Conservation (phyloP, 2,888 invertebrate species). For the Torymus tubicola region DNA sequence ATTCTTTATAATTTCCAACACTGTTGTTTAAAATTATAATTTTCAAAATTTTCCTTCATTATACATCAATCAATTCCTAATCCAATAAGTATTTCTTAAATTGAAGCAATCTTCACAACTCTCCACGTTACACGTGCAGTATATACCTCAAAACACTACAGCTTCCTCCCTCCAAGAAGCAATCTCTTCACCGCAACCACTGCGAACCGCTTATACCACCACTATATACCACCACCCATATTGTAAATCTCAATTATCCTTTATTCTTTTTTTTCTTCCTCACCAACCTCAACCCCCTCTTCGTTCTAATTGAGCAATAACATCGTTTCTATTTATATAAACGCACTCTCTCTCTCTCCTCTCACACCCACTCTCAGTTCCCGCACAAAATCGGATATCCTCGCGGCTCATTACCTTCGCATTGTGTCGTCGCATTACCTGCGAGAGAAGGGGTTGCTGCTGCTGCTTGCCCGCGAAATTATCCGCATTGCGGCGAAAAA, state of each 20-base stretch:
- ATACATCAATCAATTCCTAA: too few species aligned
- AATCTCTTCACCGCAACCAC: not conserved
- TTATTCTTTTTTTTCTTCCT: conserved; percentile 7
- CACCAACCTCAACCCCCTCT: conserved; percentile 5
- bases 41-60: too few species aligned
- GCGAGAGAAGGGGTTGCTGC: conserved; percentile 38
- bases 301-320: conserved; percentile 53
- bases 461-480: conserved; percentile 25
- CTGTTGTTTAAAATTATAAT: too few species aligned
- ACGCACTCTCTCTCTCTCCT: not conserved
- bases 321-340: conserved; percentile 51
- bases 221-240: not conserved
- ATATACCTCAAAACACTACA: too few species aligned
- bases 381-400: conserved; percentile 25
- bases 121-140: too few species aligned
- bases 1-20: too few species aligned
- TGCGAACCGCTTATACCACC: not conserved
- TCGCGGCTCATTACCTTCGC: conserved; percentile 58
- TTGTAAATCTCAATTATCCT: conserved; percentile 48
- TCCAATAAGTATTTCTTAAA: too few species aligned
- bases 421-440: conserved; percentile 59
- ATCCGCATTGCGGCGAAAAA: conserved; percentile 44
- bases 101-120: too few species aligned
- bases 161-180: not conserved
- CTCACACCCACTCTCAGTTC: not conserved